phyloP scores from a whole-genome alignment of 2,797 vertebrate genomes.

The Anisognathus igniventris region DNA sequence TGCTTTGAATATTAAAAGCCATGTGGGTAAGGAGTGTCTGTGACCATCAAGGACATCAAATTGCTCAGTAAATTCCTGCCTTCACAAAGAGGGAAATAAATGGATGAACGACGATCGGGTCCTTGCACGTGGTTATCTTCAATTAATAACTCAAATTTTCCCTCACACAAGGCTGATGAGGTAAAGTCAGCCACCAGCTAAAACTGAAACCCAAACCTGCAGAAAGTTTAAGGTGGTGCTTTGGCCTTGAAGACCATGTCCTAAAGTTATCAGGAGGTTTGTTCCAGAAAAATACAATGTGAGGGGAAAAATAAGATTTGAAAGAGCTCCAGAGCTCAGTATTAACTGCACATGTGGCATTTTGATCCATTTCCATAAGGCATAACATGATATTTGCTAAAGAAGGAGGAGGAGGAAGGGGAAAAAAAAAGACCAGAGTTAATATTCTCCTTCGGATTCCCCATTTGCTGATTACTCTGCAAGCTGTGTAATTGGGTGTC shows the following conservation, averaged over 20 bases:
- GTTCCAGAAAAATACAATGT: conserved; percentile 64
- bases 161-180: not conserved
- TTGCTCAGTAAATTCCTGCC: not conserved
- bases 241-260: conserved; percentile 4
- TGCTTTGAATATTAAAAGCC: not conserved
- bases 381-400: conserved; percentile 63
- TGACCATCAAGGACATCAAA: not conserved
- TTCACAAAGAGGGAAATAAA: not conserved
- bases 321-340: conserved; percentile 50
- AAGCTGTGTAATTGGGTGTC: conserved; percentile 68
- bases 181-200: not conserved
- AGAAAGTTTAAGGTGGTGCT: conserved; percentile 37
- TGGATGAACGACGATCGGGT: fast-evolving
- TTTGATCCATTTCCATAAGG: conserved; percentile 65
- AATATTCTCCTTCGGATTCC: conserved; percentile 53
- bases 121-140: not conserved
- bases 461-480: conserved; percentile 65
- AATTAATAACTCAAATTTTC: not conserved
- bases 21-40: not conserved
- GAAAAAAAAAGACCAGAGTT: conserved; percentile 24
- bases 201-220: not conserved
- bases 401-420: conserved; percentile 43
- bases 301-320: conserved; percentile 57
- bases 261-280: conserved; percentile 37
- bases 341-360: conserved; percentile 58